phyloP scores from a whole-genome alignment of 2,888 invertebrate species.

The Gastrophysa polygoni region DNA sequence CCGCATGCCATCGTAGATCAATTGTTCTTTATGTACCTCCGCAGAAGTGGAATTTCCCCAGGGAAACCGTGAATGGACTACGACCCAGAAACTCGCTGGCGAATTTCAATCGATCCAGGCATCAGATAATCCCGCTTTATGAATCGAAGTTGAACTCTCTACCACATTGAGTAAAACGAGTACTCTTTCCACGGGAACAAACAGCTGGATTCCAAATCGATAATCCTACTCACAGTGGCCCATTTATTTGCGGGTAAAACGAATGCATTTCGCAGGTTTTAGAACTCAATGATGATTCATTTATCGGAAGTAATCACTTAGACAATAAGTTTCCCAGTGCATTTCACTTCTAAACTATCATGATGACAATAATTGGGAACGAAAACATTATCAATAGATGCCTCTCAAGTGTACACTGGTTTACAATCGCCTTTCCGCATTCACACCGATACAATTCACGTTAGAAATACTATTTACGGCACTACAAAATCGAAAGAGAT shows the following conservation, averaged over 20 bases:
- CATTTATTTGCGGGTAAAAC: not conserved
- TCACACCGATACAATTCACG: conserved; percentile 8
- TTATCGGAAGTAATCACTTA: too few species aligned
- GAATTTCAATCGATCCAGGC: conserved; percentile 12
- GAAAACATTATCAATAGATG: too few species aligned
- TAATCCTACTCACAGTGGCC: not conserved
- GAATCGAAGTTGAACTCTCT: conserved; percentile 8
- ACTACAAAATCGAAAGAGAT: conserved; percentile 20
- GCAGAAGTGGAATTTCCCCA: not conserved
- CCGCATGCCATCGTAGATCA: not conserved
- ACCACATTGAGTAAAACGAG: not conserved
- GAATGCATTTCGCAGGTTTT: too few species aligned
- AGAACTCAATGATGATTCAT: too few species aligned
- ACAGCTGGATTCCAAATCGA: not conserved
- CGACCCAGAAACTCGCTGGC: conserved; percentile 13
- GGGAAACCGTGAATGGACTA: conserved; percentile 12
- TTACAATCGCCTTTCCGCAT: not conserved
- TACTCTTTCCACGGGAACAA: not conserved
- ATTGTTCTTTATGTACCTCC: not conserved
- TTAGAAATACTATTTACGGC: conserved; percentile 35
- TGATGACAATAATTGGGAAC: too few species aligned
- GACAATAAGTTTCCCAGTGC: too few species aligned
- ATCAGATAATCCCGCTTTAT: conserved; percentile 8
- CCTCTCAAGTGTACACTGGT: not conserved
- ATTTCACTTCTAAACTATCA: too few species aligned